Conservation (phyloP, 2,888 invertebrate genomes). For the Athrips mouffetella region DNA sequence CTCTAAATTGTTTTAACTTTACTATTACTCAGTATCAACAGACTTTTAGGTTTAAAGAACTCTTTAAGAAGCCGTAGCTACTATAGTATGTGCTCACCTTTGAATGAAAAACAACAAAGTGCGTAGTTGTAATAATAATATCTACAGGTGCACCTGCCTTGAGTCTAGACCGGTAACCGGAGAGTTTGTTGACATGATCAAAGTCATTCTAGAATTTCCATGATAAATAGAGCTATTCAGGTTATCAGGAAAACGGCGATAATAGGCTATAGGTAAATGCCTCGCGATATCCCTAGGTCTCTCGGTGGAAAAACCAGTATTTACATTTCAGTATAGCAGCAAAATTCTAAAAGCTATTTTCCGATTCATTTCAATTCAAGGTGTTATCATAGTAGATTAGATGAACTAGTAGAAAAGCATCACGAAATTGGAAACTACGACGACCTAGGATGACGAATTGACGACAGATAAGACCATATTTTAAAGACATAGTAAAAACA, state of each 20-base stretch:
- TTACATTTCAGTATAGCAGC: no score
- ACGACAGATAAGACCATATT: no score
- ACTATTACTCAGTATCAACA: not conserved
- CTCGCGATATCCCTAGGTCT: not conserved
- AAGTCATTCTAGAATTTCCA: slow-evolving; percentile 25
- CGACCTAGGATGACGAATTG: no score
- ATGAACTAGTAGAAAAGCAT: no score
- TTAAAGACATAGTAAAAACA: no score
- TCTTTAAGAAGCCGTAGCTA: not conserved
- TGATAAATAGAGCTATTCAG: slow-evolving; percentile 32
- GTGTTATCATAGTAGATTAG: no score
- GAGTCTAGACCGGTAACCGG: not conserved
- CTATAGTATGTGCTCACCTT: not conserved
- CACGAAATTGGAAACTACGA: no score
- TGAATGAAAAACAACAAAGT: no score
- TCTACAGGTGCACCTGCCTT: not conserved
- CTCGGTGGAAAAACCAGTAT: not conserved
- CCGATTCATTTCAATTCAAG: no score
- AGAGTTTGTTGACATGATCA: slow-evolving; percentile 24
- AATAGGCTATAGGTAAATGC: slow-evolving; percentile 1
- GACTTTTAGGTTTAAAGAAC: not conserved
- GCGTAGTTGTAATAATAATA: no score
- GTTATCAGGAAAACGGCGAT: slow-evolving; percentile 36
- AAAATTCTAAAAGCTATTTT: no score
- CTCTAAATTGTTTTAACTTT: slow-evolving; percentile 17